Evolutionary conservation across 1,140 invertebrate species (phyloP), one percentile per base, ranked within the genome.

Genomic region (Eurosta solidaginis): DNA sequence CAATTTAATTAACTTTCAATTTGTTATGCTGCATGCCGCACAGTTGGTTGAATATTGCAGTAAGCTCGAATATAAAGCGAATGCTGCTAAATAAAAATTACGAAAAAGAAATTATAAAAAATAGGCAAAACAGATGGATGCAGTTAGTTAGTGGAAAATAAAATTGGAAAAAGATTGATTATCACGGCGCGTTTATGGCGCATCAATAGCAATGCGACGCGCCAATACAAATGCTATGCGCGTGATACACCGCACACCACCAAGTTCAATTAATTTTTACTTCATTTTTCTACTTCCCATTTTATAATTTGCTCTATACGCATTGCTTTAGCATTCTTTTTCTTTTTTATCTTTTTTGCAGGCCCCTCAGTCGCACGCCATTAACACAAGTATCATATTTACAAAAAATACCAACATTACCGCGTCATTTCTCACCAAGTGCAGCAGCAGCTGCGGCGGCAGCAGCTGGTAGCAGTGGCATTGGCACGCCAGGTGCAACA

Each of bases 351-450:
- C 85, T 84, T 81, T 81, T 79, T 90, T 91, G 75, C 89, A 92
- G 92, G 84, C 90, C 91, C 50, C 91, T 92, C 78, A 91, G 85
- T 68, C 83, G 85, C 33, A 87, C 85, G 22, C 85, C 85, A 47
- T 80, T 86, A 42, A 87, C 85, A 79, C 85, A 87, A 81, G 85
- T 87, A 74, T 87, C 85, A 6, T 87, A 87, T 81, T 82, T 87
- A 78, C 85, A 87, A 78, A 87, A 87, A 82, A 87, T 87, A 73
- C 85, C 85, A 47, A 87, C 85, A 59, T 74, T 87, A 76, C 85
- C 85, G 74, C 82, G 85, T 76, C 85, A 87, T 80, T 87, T 87
- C 77, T 86, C 85, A 73, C 85, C 85, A 77, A 86, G 81, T 79
- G 75, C 79, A 33, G 42, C 63, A 22, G 78, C 44, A 2, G 76